A percentile compares a stretch with the other conserved stretches of the same genome.
Conservation (phyloP, 1,140 invertebrate species). For the Micrasema longulum region DNA sequence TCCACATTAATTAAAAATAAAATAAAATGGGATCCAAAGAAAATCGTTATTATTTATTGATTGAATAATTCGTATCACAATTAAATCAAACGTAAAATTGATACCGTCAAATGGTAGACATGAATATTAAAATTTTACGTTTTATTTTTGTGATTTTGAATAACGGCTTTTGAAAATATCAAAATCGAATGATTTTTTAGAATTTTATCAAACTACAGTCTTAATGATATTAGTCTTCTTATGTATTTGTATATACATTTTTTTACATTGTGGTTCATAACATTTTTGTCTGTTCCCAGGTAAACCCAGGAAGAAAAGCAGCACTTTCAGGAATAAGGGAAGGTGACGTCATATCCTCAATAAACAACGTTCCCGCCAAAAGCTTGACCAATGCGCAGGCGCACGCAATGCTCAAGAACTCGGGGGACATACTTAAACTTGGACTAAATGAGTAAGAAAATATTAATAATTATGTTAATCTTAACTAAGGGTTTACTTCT, state of each 20-base stretch:
- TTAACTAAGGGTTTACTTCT: not conserved
- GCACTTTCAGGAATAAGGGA: constrained; percentile 80
- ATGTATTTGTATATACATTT: not conserved
- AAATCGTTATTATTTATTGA: too few species aligned
- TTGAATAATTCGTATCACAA: too few species aligned
- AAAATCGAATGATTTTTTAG: too few species aligned
- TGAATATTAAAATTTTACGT: too few species aligned
- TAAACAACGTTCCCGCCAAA: constrained; percentile 79
- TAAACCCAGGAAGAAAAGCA: constrained; percentile 86
- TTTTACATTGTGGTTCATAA: too few species aligned
- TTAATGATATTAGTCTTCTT: not conserved
- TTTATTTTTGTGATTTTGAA: too few species aligned
- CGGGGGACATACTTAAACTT: constrained; percentile 76
- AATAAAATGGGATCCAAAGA: too few species aligned
- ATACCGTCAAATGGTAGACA: too few species aligned
- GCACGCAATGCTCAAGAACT: constrained; percentile 77
- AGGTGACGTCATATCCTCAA: constrained; percentile 83
- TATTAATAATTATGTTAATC: not conserved
- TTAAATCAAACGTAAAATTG: too few species aligned
- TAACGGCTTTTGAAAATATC: too few species aligned
- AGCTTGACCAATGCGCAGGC: constrained; percentile 80
- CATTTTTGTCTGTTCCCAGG: constrained; percentile 76
- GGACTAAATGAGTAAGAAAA: constrained; percentile 81
- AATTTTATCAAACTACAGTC: not conserved
- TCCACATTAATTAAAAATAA: too few species aligned